Evolutionary conservation across 2,113 vertebrate species (phyloP).

Genomic region (Ammodramus savannarum): DNA sequence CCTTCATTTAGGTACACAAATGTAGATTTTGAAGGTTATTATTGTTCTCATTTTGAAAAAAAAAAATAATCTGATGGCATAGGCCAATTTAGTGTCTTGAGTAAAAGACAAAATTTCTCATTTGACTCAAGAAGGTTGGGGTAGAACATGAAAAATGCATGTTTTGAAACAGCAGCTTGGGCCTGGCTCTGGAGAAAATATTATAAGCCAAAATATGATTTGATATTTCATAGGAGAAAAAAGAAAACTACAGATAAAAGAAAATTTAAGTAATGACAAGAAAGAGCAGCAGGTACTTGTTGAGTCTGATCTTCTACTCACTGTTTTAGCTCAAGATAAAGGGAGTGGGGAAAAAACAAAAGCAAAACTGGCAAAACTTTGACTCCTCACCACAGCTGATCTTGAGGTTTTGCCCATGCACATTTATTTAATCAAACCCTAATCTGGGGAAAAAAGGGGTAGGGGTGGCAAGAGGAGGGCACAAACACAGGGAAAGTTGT

Average conservation of each 20-base stretch:
- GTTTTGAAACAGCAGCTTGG: neutral
- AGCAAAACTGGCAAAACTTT: neutral
- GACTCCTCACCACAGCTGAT: neutral
- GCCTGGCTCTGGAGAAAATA: neutral
- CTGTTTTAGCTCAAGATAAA: neutral
- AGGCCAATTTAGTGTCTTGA: neutral
- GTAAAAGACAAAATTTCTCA: neutral
- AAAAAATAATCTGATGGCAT: neutral
- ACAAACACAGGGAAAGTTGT: neutral
- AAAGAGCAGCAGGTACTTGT: neutral
- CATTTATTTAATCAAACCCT: neutral
- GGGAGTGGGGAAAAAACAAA: neutral
- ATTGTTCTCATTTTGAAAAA: neutral
- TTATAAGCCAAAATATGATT: neutral
- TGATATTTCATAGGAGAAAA: neutral
- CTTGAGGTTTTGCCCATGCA: neutral
- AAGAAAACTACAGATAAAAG: neutral
- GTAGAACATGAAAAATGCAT: neutral
- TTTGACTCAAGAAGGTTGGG: neutral
- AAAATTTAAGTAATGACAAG: neutral
- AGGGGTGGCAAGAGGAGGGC: neutral
- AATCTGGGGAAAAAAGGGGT: rapidly evolving
- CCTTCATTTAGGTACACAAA: neutral
- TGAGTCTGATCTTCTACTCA: neutral
- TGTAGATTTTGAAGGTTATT: neutral